Percentiles rank a stretch among this genome's conserved stretches.
Evolutionary conservation across 2,113 vertebrate species (phyloP).

Genomic region (Zootoca vivipara): DNA sequence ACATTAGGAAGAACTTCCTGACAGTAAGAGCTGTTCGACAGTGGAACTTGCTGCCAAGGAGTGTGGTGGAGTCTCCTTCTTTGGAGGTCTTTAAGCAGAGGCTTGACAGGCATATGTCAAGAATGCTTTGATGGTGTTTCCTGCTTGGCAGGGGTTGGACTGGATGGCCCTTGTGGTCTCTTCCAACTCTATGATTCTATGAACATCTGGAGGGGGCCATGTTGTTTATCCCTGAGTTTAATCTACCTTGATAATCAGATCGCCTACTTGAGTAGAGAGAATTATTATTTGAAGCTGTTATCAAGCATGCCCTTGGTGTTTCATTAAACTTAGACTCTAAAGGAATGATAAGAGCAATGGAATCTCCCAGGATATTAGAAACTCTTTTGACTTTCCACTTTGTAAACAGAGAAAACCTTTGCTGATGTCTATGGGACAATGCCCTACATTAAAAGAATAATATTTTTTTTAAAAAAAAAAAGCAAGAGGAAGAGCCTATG

Average conservation of each 20-base stretch:
- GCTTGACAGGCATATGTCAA: too few relatives aligned
- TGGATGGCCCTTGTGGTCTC: too few relatives aligned
- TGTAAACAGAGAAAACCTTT: not conserved
- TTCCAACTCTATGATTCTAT: too few relatives aligned
- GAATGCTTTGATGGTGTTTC: too few relatives aligned
- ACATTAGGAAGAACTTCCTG: too few relatives aligned
- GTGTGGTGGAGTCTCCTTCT: too few relatives aligned
- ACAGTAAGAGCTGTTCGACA: too few relatives aligned
- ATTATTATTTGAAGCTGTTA: not conserved
- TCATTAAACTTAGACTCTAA: not conserved
- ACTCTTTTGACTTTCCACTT: not conserved
- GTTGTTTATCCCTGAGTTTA: not conserved
- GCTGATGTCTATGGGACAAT: constrained; percentile 15
- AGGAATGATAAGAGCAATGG: not conserved
- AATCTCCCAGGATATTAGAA: not conserved
- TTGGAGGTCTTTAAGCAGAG: too few relatives aligned
- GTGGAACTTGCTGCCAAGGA: too few relatives aligned
- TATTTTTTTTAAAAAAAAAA: constrained; percentile 3
- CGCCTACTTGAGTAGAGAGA: not conserved
- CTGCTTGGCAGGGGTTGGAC: too few relatives aligned
- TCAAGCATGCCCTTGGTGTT: not conserved
- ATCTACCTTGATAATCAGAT: not conserved
- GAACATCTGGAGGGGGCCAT: not conserved
- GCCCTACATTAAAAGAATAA: not conserved
- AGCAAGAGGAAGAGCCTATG: constrained; percentile 21